Conservation (phyloP, 2,888 invertebrate species). For the Pyrrhosoma nymphula region DNA sequence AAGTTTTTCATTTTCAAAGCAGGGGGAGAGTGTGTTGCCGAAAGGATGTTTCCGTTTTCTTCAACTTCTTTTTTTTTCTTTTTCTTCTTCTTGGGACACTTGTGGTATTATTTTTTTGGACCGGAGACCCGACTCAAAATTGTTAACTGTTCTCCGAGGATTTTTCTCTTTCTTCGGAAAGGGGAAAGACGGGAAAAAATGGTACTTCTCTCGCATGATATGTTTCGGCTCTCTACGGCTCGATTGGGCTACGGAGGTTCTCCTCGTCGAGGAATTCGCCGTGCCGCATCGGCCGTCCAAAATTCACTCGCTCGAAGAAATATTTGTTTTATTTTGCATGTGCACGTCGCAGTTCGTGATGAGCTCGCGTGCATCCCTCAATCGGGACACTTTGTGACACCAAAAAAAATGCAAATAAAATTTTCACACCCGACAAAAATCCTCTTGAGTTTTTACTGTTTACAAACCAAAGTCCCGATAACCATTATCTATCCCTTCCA, state of each 20-base stretch:
- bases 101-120: not conserved
- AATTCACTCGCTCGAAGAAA: not conserved
- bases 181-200: not conserved
- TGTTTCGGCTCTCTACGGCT: not conserved
- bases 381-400: not conserved
- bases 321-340: not conserved
- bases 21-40: not conserved
- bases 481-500: not conserved
- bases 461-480: not conserved
- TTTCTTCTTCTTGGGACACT: not conserved
- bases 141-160: conserved; percentile 13
- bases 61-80: not conserved
- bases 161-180: not conserved
- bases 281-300: not conserved
- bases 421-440: conserved; percentile 2
- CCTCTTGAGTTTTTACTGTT: not conserved
- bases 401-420: conserved; percentile 17
- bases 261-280: not conserved
- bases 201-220: not conserved
- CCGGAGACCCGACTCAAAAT: not conserved
- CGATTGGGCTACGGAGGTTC: not conserved
- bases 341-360: not conserved
- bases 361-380: not conserved
- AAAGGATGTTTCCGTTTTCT: not conserved
- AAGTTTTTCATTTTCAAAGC: not conserved